phyloP scores from a whole-genome alignment of 2,113 vertebrate genomes.

The Cryptotis parvus region DNA sequence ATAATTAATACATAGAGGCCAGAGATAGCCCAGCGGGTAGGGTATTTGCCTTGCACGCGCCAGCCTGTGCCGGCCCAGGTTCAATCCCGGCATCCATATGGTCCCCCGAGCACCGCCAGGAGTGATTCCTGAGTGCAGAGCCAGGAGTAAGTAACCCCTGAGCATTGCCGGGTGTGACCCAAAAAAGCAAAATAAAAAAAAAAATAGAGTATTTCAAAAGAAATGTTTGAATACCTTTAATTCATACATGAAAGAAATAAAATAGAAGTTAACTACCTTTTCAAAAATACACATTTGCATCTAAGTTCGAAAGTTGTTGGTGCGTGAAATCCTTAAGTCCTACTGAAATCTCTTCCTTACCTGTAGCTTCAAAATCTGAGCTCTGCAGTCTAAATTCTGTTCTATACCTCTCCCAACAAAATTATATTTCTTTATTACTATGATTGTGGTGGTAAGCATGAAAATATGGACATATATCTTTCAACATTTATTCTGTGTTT shows the following conservation, averaged over 20 bases:
- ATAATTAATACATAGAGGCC: constrained; percentile 44
- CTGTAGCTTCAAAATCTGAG: background rate
- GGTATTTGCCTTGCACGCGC: too few species aligned
- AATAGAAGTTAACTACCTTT: background rate
- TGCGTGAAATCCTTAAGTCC: background rate
- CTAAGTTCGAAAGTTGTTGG: background rate
- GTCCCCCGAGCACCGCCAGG: too few species aligned
- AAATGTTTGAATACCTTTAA: background rate
- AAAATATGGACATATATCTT: background rate
- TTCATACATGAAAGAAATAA: constrained; percentile 16
- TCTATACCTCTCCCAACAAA: background rate
- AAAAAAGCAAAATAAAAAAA: too few species aligned
- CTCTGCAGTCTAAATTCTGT: background rate
- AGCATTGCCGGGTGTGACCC: too few species aligned
- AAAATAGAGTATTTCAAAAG: too few species aligned
- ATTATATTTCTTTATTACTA: background rate
- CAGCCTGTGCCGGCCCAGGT: too few species aligned
- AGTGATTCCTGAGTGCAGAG: too few species aligned
- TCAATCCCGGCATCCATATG: too few species aligned
- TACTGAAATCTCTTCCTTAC: background rate
- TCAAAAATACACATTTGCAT: constrained; percentile 23
- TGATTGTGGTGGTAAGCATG: background rate
- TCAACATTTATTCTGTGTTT: constrained; percentile 1
- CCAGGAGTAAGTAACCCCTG: too few species aligned
- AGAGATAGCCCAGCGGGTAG: too few species aligned